Evolutionary conservation across 2,113 vertebrate genomes (phyloP).

Genomic region (Heterotilapia buettikoferi): DNA sequence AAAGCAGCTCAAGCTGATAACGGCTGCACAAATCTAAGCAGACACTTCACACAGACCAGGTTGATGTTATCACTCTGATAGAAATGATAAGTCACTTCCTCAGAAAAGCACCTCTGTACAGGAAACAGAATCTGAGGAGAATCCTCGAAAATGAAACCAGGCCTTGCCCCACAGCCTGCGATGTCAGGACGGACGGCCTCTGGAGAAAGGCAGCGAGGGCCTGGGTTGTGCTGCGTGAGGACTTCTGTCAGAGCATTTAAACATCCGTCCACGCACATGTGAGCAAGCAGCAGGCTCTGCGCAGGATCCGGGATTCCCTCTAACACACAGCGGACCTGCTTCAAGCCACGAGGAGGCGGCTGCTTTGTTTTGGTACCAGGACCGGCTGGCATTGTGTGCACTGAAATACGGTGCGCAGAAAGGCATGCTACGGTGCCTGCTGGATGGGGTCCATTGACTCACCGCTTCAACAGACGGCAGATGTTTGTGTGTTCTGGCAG

Average conservation of each 20-base stretch:
- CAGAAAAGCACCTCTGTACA: background rate
- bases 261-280: background rate
- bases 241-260: background rate
- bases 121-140: background rate
- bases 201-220: background rate
- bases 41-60: background rate
- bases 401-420: background rate
- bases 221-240: background rate
- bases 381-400: background rate
- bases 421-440: background rate
- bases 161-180: background rate
- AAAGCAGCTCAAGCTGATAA: background rate
- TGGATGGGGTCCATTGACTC: slow-evolving; percentile 9
- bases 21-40: background rate
- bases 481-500: slow-evolving; percentile 33
- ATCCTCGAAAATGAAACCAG: background rate
- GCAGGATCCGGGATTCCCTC: background rate
- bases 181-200: background rate
- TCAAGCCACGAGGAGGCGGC: background rate
- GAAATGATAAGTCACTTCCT: background rate
- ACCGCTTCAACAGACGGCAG: background rate
- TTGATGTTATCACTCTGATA: background rate
- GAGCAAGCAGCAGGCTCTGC: background rate
- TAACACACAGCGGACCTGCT: background rate
- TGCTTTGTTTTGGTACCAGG: background rate